Percentiles rank a stretch among this genome's conserved stretches.
Evolutionary conservation across 2,888 invertebrate genomes (phyloP).

Genomic region (Amiota communis): DNA sequence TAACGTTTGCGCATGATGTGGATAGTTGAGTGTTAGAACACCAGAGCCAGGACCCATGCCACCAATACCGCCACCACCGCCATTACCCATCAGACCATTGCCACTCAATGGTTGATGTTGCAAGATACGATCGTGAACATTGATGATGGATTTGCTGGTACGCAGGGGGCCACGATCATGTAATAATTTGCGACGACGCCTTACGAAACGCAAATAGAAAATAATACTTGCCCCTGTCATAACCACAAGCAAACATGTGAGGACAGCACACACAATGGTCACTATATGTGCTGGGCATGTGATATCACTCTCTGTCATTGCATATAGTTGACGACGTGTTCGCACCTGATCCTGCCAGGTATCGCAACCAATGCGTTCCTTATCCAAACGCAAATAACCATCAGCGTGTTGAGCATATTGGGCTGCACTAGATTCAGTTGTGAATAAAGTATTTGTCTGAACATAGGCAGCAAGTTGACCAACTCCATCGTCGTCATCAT

Average conservation of each 20-base stretch:
- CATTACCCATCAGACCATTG: constrained; percentile 53
- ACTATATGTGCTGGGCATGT: constrained; percentile 73
- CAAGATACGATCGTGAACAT: constrained; percentile 73
- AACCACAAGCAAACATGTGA: constrained; percentile 70
- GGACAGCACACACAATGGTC: constrained; percentile 73
- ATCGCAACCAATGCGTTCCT: constrained; percentile 72
- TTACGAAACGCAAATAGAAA: constrained; percentile 71
- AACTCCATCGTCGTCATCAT: constrained; percentile 54
- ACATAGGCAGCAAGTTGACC: constrained; percentile 63
- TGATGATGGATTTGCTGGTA: constrained; percentile 71
- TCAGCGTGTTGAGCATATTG: constrained; percentile 41
- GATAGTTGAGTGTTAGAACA: constrained; percentile 58
- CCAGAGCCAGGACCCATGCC: constrained; percentile 28
- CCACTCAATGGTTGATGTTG: constrained; percentile 69
- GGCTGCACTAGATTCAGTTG: constrained; percentile 55
- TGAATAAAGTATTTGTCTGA: constrained; percentile 59
- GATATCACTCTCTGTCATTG: constrained; percentile 72
- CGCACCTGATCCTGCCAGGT: constrained; percentile 68
- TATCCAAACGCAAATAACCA: constrained; percentile 68
- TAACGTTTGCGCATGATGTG: constrained; percentile 64
- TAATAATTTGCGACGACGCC: constrained; percentile 70
- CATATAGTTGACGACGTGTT: constrained; percentile 64
- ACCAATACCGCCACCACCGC: constrained; percentile 16
- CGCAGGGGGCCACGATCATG: constrained; percentile 69
- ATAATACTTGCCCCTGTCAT: constrained; percentile 72